A percentile compares a stretch with the other conserved stretches of the same genome.
phyloP scores from a whole-genome alignment of 2,888 invertebrate species.

The Strigamia transsilvanica region DNA sequence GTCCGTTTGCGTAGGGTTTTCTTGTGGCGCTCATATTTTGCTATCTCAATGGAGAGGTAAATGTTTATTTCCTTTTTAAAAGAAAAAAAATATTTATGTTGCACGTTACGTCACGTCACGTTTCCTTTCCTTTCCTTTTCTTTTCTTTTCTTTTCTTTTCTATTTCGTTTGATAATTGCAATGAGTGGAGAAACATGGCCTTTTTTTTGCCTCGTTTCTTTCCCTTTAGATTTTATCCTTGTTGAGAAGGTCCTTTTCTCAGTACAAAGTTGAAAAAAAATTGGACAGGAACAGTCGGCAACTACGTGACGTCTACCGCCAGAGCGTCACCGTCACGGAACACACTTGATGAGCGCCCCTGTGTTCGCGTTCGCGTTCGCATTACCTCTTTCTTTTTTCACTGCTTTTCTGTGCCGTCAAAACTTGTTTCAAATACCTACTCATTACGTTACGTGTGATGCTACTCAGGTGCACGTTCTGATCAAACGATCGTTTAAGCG shows the following conservation, averaged over 20 bases:
- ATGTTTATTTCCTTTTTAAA: conserved; percentile 24
- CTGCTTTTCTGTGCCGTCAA: conserved; percentile 10
- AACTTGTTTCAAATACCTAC: neutral
- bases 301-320: conserved; percentile 25
- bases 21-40: conserved; percentile 64
- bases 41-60: conserved; percentile 64
- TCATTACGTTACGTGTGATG: conserved; percentile 17
- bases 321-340: conserved; percentile 42
- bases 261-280: conserved; percentile 22
- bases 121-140: too few species aligned
- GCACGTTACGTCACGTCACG: neutral
- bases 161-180: too few species aligned
- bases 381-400: neutral
- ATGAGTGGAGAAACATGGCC: conserved; percentile 25
- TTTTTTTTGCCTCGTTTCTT: conserved; percentile 34
- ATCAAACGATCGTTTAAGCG: conserved; percentile 39
- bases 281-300: conserved; percentile 46
- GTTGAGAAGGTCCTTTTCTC: conserved; percentile 43
- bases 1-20: conserved; percentile 57
- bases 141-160: too few species aligned
- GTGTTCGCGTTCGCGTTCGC: neutral
- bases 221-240: conserved; percentile 33
- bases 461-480: conserved; percentile 35
- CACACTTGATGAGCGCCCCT: neutral
- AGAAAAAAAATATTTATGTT: neutral